Evolutionary conservation across 2,797 vertebrate species (phyloP).

Genomic region (Stomatorhinus walkeri): DNA sequence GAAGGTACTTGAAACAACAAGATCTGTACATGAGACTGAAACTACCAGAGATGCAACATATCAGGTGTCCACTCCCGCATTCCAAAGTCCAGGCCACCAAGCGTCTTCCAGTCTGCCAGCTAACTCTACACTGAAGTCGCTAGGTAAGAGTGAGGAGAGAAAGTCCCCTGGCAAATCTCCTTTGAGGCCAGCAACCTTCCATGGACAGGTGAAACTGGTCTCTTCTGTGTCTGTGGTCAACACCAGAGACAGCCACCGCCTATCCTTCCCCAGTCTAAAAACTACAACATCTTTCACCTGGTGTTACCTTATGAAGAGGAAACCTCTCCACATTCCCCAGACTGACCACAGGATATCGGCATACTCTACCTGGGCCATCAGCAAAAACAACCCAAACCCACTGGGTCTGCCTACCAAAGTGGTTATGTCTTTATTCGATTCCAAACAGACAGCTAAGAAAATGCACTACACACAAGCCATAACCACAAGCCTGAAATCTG

Average conservation of each 20-base stretch:
- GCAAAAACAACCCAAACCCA: constrained; percentile 78
- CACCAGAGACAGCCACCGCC: constrained; percentile 66
- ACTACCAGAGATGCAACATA: constrained; percentile 48
- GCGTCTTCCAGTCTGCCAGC: constrained; percentile 33
- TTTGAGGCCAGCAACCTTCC: constrained; percentile 54
- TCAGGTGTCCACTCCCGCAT: constrained; percentile 23
- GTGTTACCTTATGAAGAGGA: constrained; percentile 90
- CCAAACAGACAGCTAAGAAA: constrained; percentile 86
- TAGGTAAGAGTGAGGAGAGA: constrained; percentile 65
- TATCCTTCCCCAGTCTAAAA: constrained; percentile 89
- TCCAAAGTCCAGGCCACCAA: constrained; percentile 44
- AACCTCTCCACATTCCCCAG: constrained; percentile 76
- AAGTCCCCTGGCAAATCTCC: constrained; percentile 61
- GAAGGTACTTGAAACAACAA: constrained; percentile 39
- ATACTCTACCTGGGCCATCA: constrained; percentile 81
- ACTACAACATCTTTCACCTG: constrained; percentile 89
- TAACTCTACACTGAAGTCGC: constrained; percentile 54
- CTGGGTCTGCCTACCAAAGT: constrained; percentile 88
- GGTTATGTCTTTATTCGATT: constrained; percentile 89
- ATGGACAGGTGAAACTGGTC: constrained; percentile 64
- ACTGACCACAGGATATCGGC: constrained; percentile 82
- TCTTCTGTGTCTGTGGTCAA: constrained; percentile 62
- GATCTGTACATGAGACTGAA: constrained; percentile 59
- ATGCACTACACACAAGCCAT: constrained; percentile 83
- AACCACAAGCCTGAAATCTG: constrained; percentile 73